Evolutionary conservation across 2,888 invertebrate species (phyloP), one percentile per base, ranked within the genome.

Genomic region (Frankliniella fusca): DNA sequence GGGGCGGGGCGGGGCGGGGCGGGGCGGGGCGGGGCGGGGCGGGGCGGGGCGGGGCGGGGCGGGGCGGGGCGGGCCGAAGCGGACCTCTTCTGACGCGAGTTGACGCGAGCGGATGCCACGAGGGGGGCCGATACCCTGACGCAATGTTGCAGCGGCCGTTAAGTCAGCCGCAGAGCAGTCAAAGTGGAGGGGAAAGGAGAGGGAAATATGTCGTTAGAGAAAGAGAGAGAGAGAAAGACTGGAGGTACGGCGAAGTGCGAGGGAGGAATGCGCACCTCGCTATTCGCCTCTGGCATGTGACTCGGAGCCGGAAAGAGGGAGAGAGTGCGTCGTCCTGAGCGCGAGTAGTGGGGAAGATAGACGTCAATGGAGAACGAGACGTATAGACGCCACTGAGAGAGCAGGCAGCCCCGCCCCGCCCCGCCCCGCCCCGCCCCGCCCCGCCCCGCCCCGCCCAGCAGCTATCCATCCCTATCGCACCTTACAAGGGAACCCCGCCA

Each of bases 21-120:
- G 70, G 10, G n/a, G 70, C n/a, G 70, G 70, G n/a, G 65, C n/a
- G n/a, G 65, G 65, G n/a, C n/a, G 70, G 23, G 70, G 70, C n/a
- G 70, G 23, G 23, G 70, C n/a, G n/a, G n/a, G 50, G 65, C 9
- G 65, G 65, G 7, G 65, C n/a, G n/a, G 65, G 65, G n/a, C n/a
- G 70, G 23, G 70, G 70, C n/a, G 70, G 23, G 23, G 70, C 7
- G 23, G 70, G 70, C 9, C n/a, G 70, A 23, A 23, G 70, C n/a
- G 70, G 70, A 23, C n/a, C 23, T 12, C 23, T 11, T 11, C 23
- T n/a, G 27, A 23, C 11, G 27, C 9, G 70, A 27, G 27, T n/a
- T n/a, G 70, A 23, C 23, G 27, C 11, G 27, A 23, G 70, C 70
- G 70, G 70, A 76, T 76, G 70, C 70, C 11, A 12, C 27, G 27